Evolutionary conservation across 2,797 vertebrate genomes (phyloP), one percentile per base, ranked within the genome.

Genomic region (Halcyon chelicuti): DNA sequence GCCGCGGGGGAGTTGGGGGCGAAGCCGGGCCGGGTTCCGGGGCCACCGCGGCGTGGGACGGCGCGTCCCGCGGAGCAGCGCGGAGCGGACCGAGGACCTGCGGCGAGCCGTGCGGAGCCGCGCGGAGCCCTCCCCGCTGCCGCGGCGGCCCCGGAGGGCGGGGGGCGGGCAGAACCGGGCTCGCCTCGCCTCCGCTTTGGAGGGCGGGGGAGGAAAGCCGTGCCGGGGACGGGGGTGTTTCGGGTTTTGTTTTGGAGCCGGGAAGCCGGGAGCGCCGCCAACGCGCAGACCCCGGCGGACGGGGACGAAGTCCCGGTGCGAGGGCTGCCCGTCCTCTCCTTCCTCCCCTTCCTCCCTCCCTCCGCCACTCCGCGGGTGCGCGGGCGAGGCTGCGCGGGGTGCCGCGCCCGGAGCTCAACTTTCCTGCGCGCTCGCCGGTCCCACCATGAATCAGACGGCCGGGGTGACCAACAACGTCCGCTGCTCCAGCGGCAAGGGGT

Each of bases 371-470:
- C 75, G 54, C 33, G 35, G 47, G 47, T 35, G n/a, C 33, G 29
- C 75, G 31, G 47, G 26, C 11, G 68, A 57, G 14, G 35, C 55
- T 62, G 26, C 40, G 37, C 39, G 31, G 68, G 12, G 47, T 33
- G 16, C 13, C 18, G 70, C 7, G 25, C 46, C 68, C 74, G 46
- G 18, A 90, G 61, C 58, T 37, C 87, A 96, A 96, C 85, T 96
- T 96, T 70, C 7, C 78, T n/a, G 44, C 63, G 40, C 76, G 1
- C 42, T 62, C 61, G 85, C 55, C 82, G 92, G 58, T 42, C 23
- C 8, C 93, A 88, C 71, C 97, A 99, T 99, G 99, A 99, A 99
- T 95, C 99, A 99, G 97, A 99, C 99, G 1, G 99, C 99, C 5
- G 99, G 99, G 78, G 99, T 98, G 80, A 98, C 98, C 40, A 99